phyloP scores from a whole-genome alignment of 2,113 vertebrate genomes.

The Choloepus hoffmanni region DNA sequence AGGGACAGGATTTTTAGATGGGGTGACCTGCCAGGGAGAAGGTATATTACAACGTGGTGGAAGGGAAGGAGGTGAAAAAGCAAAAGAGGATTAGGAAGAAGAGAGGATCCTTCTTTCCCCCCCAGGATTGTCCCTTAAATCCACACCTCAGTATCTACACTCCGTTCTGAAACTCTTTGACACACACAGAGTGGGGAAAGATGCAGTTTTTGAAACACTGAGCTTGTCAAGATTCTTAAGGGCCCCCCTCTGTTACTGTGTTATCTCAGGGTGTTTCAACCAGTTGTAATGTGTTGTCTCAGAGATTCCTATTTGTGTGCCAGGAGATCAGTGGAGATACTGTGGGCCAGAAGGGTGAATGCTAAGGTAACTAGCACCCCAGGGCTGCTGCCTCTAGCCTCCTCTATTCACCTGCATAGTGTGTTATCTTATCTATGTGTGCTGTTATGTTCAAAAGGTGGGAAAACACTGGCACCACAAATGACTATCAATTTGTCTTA shows the following conservation, averaged over 20 bases:
- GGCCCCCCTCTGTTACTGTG: not conserved
- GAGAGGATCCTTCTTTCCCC: not conserved
- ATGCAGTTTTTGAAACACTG: not conserved
- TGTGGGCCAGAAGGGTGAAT: not conserved
- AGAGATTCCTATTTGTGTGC: not conserved
- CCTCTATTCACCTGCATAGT: not conserved
- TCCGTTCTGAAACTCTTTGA: not conserved
- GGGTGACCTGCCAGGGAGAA: not conserved
- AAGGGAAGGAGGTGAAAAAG: not conserved
- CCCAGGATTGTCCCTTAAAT: not conserved
- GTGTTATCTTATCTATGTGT: not conserved
- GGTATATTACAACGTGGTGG: not conserved
- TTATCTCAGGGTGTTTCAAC: not conserved
- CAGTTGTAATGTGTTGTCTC: not conserved
- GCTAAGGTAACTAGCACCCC: not conserved
- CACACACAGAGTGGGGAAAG: not conserved
- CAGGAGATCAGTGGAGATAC: not conserved
- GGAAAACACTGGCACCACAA: not conserved
- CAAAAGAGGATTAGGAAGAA: not conserved
- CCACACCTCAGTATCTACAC: not conserved
- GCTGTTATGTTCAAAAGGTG: slow-evolving; percentile 9
- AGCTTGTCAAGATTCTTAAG: not conserved
- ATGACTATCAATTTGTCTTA: slow-evolving; percentile 24
- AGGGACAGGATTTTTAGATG: not conserved
- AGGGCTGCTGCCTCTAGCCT: not conserved